Conservation (phyloP, 2,113 vertebrate genomes). For the Oceanodroma tethys region DNA sequence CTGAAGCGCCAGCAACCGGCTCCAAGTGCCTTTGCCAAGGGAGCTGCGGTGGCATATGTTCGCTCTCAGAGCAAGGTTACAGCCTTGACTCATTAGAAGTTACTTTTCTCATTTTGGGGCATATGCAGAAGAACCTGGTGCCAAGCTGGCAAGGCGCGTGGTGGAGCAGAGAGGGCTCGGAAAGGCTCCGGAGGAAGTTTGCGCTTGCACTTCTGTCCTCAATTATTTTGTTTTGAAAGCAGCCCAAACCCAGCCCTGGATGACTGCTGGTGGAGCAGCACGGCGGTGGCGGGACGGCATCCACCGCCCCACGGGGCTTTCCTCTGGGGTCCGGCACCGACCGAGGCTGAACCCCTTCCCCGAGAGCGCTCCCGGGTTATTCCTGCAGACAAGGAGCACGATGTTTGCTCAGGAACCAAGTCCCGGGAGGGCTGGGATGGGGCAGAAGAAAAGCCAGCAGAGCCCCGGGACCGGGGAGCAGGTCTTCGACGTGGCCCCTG, state of each 20-base stretch:
- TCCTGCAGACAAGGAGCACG: fast-evolving
- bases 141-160: neutral
- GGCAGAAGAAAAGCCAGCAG: neutral
- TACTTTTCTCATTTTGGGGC: neutral
- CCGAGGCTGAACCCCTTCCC: neutral
- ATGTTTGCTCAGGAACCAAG: neutral
- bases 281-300: fast-evolving
- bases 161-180: neutral
- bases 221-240: neutral
- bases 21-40: slow-evolving; percentile 19
- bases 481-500: fast-evolving
- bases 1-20: neutral
- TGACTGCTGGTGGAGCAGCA: fast-evolving
- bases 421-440: neutral
- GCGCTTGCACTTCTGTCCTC: neutral
- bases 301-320: fast-evolving
- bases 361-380: fast-evolving
- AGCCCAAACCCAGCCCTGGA: fast-evolving
- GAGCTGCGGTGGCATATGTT: slow-evolving; percentile 21
- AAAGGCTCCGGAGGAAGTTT: neutral
- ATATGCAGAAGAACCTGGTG: neutral
- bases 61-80: slow-evolving; percentile 30
- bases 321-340: fast-evolving
- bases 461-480: fast-evolving
- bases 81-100: neutral